Conservation (phyloP, 2,113 vertebrate genomes). For the Athene cunicularia region DNA sequence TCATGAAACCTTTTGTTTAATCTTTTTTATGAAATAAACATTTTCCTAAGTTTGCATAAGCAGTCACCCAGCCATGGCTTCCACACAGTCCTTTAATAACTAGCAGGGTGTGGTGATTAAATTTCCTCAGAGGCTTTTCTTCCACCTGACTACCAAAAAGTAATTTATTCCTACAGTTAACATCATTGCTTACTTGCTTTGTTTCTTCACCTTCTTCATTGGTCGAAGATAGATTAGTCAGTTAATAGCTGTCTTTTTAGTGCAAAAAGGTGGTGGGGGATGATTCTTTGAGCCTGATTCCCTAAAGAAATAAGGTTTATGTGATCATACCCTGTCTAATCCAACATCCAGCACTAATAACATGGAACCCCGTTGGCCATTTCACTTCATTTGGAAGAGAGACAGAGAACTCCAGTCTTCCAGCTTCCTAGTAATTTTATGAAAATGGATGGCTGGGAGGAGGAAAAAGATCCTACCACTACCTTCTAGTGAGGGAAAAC, state of each 20-base stretch:
- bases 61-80: not conserved
- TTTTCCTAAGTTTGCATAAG: slow-evolving; percentile 31
- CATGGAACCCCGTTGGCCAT: not conserved
- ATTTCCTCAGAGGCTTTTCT: slow-evolving; percentile 24
- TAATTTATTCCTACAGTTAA: slow-evolving; percentile 12
- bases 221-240: not conserved
- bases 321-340: not conserved
- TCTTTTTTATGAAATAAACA: slow-evolving; percentile 37
- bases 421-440: not conserved
- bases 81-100: slow-evolving; percentile 14
- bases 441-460: not conserved
- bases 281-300: not conserved
- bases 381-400: not conserved
- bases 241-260: not conserved
- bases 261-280: not conserved
- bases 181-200: not conserved
- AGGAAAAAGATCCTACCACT: not conserved
- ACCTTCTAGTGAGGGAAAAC: not conserved
- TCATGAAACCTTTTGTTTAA: not conserved
- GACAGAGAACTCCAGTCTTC: not conserved
- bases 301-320: not conserved
- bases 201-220: not conserved
- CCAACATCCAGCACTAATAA: not conserved
- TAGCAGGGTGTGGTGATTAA: slow-evolving; percentile 25
- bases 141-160: not conserved